These are phyloP conservation scores for Trachymyrmex cornetzi DNA, from an alignment of 1,140 invertebrate genomes.

Conservation along the genomic window DNA sequence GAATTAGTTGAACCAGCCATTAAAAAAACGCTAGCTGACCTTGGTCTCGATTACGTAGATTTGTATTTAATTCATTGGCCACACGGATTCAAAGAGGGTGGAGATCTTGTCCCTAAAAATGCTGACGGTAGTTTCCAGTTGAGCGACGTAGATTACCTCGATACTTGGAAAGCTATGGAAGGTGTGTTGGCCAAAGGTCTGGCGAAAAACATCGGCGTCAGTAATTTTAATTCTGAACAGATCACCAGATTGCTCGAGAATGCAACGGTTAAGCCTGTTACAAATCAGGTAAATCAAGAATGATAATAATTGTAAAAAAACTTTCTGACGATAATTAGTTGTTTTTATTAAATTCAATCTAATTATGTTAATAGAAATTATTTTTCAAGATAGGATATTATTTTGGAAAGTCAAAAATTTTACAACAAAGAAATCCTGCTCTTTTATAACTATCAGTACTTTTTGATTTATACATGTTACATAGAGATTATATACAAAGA, in stretches of 20 bases:
- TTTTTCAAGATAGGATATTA: neutral
- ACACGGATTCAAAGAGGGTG: conserved; percentile 88
- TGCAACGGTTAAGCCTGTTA: conserved; percentile 91
- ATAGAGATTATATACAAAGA: neutral
- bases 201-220: conserved; percentile 93
- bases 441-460: neutral
- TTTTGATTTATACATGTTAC: conserved; percentile 3
- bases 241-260: conserved; percentile 90
- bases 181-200: conserved; percentile 90
- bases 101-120: conserved; percentile 82
- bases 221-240: conserved; percentile 95
- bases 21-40: conserved; percentile 88
- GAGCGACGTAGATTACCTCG: conserved; percentile 88
- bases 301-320: neutral
- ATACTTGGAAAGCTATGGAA: conserved; percentile 93
- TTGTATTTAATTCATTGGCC: conserved; percentile 94
- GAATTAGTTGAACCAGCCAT: conserved; percentile 86
- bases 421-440: neutral
- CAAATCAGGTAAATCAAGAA: conserved; percentile 89
- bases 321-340: neutral
- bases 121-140: conserved; percentile 82
- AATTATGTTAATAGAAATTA: neutral
- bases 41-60: conserved; percentile 92
- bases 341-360: conserved; percentile 16
- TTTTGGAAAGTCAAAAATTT: neutral